phyloP scores from a whole-genome alignment of 1,140 invertebrate species.

The Phymorhynchus buccinoides region DNA sequence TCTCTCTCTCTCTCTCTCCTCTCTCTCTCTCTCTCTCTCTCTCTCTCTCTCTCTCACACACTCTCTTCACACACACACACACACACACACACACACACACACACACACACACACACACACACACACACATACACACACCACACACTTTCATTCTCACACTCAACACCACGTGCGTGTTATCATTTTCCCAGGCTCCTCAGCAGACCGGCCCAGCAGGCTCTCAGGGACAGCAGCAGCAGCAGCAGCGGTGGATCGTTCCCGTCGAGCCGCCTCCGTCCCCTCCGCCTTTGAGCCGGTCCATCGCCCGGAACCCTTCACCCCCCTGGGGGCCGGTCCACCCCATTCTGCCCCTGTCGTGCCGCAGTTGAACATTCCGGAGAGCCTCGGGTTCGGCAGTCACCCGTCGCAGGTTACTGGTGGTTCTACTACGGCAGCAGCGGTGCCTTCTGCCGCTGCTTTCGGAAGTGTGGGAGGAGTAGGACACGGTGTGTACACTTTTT shows the following conservation, averaged over 20 bases:
- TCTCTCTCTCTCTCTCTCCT: too few relatives aligned
- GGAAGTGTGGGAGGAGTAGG: neutral
- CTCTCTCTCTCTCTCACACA: too few relatives aligned
- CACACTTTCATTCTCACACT: neutral
- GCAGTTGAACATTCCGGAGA: neutral
- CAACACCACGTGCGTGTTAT: neutral
- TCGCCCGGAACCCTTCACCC: conserved; percentile 50
- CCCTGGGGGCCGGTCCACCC: conserved; percentile 20
- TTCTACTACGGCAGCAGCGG: too few relatives aligned
- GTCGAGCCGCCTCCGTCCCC: conserved; percentile 22
- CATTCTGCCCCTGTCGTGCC: neutral
- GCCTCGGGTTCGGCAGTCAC: conserved; percentile 12
- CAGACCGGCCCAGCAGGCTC: conserved; percentile 4
- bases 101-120: too few relatives aligned
- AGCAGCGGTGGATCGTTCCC: neutral
- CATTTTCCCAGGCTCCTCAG: neutral
- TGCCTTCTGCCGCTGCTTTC: neutral
- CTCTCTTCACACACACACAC: too few relatives aligned
- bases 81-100: too few relatives aligned
- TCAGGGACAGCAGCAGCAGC: too few relatives aligned
- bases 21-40: too few relatives aligned
- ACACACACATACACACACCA: too few relatives aligned
- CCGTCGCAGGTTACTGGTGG: neutral
- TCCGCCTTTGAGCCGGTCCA: conserved; percentile 60
- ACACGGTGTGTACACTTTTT: too few relatives aligned